Conservation (phyloP, 2,113 vertebrate genomes). For the Xenopus borealis region DNA sequence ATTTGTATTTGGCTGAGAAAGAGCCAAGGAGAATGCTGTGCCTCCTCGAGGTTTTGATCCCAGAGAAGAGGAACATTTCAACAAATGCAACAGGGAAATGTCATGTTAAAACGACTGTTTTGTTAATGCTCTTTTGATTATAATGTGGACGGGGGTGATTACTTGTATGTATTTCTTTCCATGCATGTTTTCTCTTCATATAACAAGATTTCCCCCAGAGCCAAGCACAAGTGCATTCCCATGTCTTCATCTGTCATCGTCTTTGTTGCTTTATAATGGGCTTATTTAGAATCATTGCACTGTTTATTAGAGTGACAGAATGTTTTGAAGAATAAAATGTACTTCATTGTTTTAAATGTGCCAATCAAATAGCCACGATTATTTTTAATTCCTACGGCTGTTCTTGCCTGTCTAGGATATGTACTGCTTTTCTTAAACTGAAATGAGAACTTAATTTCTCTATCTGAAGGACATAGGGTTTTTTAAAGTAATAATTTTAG, state of each 20-base stretch:
- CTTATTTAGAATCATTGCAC: not conserved
- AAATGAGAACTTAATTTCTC: no score
- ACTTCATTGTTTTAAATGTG: not conserved
- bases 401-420: no score
- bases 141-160: constrained; percentile 3
- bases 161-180: not conserved
- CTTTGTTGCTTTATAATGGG: not conserved
- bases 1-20: not conserved
- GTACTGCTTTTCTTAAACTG: no score
- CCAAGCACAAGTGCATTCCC: not conserved
- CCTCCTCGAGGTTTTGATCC: not conserved
- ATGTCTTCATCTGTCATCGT: not conserved
- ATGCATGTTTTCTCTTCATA: not conserved
- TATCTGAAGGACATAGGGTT: no score
- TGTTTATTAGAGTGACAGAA: not conserved
- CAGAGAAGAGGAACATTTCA: constrained; percentile 9
- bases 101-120: constrained; percentile 15
- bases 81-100: constrained; percentile 19
- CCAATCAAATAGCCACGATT: not conserved
- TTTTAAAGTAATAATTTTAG: no score
- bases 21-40: not conserved
- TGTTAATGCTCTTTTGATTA: constrained; percentile 1
- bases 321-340: not conserved
- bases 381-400: no score
- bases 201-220: not conserved